Evolutionary conservation across 2,113 vertebrate genomes (phyloP).

Genomic region (Promerops cafer): DNA sequence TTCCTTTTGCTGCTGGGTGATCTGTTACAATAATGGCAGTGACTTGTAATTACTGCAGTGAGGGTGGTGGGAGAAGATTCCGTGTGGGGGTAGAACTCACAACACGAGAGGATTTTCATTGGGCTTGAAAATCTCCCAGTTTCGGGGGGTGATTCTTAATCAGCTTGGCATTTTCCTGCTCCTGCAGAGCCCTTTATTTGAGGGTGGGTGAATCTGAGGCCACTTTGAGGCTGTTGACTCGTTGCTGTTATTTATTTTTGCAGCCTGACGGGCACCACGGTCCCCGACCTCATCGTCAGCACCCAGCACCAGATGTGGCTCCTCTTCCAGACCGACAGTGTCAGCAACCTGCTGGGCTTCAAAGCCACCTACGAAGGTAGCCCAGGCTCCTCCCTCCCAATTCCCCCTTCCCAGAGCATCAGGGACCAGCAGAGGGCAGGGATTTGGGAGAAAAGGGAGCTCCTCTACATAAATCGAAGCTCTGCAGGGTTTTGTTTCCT

Average conservation of each 20-base stretch:
- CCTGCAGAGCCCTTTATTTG: not conserved
- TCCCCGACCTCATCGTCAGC: constrained; percentile 97
- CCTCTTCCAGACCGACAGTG: constrained; percentile 95
- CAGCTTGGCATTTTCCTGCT: not conserved
- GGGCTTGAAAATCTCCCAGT: fast-evolving
- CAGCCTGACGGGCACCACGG: constrained; percentile 89
- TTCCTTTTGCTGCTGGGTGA: not conserved
- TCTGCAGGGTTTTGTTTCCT: not conserved
- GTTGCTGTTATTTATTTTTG: not conserved
- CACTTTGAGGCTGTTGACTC: not conserved
- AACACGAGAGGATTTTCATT: fast-evolving
- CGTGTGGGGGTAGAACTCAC: fast-evolving
- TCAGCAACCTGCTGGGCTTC: constrained; percentile 92
- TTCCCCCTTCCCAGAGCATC: no score
- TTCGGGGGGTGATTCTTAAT: not conserved
- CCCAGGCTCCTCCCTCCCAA: not conserved
- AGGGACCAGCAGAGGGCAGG: not conserved
- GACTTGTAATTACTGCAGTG: not conserved
- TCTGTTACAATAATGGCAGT: no score
- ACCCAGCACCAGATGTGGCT: constrained; percentile 99
- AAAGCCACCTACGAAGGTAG: constrained; percentile 95
- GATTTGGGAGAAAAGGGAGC: not conserved
- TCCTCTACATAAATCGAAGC: not conserved
- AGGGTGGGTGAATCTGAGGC: not conserved
- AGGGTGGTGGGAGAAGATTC: not conserved